Evolutionary conservation across 2,888 invertebrate genomes (phyloP).

Genomic region (Drosophila peninsularis): DNA sequence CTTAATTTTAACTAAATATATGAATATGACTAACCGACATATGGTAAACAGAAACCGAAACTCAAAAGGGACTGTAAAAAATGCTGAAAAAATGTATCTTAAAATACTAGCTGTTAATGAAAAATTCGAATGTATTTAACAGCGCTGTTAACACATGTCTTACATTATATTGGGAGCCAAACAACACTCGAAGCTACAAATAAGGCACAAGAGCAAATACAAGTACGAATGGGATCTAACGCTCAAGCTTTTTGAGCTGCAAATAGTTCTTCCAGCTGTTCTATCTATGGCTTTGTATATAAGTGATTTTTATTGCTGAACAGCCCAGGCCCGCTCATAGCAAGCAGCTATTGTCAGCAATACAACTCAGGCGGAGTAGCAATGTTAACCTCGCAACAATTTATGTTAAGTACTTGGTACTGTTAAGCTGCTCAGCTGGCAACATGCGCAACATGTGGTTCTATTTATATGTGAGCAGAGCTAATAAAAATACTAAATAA

Average conservation of each 20-base stretch:
- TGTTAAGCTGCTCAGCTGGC: not conserved
- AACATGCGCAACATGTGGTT: constrained; percentile 4
- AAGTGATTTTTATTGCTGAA: too few relatives aligned
- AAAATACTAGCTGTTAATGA: not conserved
- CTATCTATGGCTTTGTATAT: too few relatives aligned
- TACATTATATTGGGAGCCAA: too few relatives aligned
- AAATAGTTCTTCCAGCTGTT: too few relatives aligned
- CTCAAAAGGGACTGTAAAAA: constrained; percentile 6
- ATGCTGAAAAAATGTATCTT: constrained; percentile 6
- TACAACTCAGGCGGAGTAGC: too few relatives aligned
- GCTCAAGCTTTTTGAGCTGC: too few relatives aligned
- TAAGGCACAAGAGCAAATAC: too few relatives aligned
- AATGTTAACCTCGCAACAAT: not conserved
- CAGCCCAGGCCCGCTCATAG: not conserved
- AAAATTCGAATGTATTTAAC: not conserved
- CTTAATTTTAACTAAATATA: constrained; percentile 36
- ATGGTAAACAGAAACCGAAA: constrained; percentile 4
- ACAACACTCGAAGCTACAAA: too few relatives aligned
- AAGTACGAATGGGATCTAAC: too few relatives aligned
- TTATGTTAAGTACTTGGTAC: not conserved
- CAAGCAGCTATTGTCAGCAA: not conserved
- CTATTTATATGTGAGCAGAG: not conserved
- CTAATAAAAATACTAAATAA: not conserved
- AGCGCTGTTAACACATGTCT: not conserved
- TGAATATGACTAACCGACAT: constrained; percentile 35